Conservation (phyloP, 2,113 vertebrate species). For the Cnemophilus loriae region DNA sequence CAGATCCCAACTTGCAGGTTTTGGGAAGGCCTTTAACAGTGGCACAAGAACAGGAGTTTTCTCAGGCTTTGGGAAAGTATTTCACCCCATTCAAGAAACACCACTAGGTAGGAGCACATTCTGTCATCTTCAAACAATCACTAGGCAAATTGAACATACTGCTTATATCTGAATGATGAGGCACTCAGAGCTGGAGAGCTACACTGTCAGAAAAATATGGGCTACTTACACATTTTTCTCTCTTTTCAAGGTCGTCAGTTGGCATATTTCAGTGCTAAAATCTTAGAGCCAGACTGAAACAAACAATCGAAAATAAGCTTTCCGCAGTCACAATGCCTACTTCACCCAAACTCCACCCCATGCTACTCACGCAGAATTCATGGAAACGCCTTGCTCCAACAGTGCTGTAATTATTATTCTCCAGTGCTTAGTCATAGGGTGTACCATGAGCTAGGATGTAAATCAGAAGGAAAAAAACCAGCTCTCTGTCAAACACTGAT, state of each 20-base stretch:
- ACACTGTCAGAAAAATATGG: neutral
- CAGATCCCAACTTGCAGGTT: neutral
- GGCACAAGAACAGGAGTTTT: neutral
- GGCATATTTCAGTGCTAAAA: neutral
- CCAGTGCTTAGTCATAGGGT: neutral
- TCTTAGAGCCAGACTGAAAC: neutral
- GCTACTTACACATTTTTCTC: neutral
- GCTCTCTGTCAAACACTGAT: neutral
- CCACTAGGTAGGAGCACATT: neutral
- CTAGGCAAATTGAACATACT: neutral
- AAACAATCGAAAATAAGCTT: neutral
- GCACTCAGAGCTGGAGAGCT: neutral
- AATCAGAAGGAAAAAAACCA: neutral
- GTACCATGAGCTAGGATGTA: neutral
- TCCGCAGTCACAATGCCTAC: neutral
- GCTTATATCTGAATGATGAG: neutral
- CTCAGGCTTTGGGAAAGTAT: neutral
- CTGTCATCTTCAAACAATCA: neutral
- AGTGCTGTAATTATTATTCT: neutral
- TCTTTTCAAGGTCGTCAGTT: neutral
- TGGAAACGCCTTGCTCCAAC: neutral
- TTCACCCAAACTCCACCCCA: neutral
- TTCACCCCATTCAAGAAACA: neutral
- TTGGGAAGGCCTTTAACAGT: neutral
- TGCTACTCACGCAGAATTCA: neutral